Evolutionary conservation across 2,113 vertebrate species (phyloP).

Genomic region (Syrmaticus mikado): DNA sequence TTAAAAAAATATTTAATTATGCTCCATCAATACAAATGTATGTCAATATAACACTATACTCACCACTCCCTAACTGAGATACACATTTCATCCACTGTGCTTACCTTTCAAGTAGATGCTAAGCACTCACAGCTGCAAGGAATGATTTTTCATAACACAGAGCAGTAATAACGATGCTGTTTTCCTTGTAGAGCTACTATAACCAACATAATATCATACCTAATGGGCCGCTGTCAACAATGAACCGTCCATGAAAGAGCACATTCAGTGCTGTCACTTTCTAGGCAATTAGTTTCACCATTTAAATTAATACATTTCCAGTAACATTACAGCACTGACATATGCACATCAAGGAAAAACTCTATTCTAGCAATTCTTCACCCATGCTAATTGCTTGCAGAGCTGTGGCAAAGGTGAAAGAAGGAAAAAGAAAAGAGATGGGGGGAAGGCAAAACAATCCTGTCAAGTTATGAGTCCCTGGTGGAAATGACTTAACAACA

Average conservation of each 20-base stretch:
- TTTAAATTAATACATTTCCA: conserved; percentile 10
- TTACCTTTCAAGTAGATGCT: neutral
- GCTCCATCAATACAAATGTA: neutral
- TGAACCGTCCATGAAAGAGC: neutral
- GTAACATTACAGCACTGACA: conserved; percentile 5
- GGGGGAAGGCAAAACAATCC: neutral
- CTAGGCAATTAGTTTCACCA: conserved; percentile 39
- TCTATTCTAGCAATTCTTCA: neutral
- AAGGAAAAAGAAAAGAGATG: neutral
- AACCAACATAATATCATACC: conserved; percentile 6
- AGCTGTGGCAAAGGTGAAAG: neutral
- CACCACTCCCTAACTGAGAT: neutral
- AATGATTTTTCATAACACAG: neutral
- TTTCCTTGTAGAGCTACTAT: neutral
- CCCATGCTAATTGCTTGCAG: neutral
- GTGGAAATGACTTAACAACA: neutral
- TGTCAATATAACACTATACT: neutral
- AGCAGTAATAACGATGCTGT: neutral
- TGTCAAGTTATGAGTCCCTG: neutral
- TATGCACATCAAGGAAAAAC: neutral
- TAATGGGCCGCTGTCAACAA: conserved; percentile 25
- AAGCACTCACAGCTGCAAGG: neutral
- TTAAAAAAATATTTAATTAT: neutral
- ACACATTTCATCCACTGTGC: rapidly evolving
- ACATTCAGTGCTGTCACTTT: neutral